Evolutionary conservation across 2,113 vertebrate species (phyloP).

Genomic region (Pedetes capensis): DNA sequence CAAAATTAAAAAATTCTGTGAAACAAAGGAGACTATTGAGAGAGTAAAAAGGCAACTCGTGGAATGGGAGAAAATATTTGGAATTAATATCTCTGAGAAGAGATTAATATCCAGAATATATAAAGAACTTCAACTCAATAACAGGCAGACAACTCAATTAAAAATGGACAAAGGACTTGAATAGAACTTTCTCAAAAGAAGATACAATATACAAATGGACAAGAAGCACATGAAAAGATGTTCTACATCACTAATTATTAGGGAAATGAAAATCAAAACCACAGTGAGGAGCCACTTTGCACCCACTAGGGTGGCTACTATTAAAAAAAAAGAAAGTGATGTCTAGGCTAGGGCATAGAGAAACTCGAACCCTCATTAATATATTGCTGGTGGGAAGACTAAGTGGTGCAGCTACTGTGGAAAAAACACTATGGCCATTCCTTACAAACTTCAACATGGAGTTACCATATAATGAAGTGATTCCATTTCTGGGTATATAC

Average conservation of each 20-base stretch:
- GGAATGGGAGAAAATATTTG: neutral
- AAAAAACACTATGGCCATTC: neutral
- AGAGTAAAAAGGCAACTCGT: neutral
- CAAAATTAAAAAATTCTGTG: neutral
- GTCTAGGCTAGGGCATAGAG: neutral
- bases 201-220: neutral
- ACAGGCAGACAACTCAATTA: neutral
- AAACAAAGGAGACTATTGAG: neutral
- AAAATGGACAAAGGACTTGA: neutral
- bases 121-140: neutral
- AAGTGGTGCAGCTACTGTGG: neutral
- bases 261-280: constrained; percentile 29
- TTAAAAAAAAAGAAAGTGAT: neutral
- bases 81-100: neutral
- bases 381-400: neutral
- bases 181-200: constrained; percentile 14
- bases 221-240: no score
- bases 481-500: neutral
- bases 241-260: neutral
- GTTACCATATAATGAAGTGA: neutral
- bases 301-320: neutral
- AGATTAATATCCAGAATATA: constrained; percentile 2
- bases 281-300: neutral
- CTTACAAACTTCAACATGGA: neutral
- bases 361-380: neutral